A percentile compares a stretch with the other conserved stretches of the same genome.
phyloP scores from a whole-genome alignment of 2,888 invertebrate species.

The Amblyjoppa proteus region DNA sequence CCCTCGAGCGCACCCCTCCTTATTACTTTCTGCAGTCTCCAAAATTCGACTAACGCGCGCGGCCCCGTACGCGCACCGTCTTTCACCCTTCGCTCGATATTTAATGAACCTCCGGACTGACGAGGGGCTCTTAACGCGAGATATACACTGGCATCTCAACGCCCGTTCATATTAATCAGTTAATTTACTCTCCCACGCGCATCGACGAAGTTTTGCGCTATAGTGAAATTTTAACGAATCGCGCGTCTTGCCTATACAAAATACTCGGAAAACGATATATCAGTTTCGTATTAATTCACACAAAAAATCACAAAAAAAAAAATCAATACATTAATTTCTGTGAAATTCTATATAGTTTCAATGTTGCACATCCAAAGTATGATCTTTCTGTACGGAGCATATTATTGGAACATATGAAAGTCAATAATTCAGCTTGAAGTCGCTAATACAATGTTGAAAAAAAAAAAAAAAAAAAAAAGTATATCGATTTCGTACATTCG shows the following conservation, averaged over 20 bases:
- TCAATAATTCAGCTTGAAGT: not conserved
- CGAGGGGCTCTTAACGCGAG: constrained; percentile 5
- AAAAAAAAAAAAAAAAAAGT: not conserved
- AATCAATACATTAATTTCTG: too few species aligned
- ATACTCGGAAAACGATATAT: not conserved
- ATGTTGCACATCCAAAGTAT: too few species aligned
- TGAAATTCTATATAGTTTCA: too few species aligned
- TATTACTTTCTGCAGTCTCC: constrained; percentile 27
- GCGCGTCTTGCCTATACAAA: not conserved
- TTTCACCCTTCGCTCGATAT: constrained; percentile 23
- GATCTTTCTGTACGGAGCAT: too few species aligned
- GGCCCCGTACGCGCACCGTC: not conserved
- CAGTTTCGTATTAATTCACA: too few species aligned
- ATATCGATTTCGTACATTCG: not conserved
- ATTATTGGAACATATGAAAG: too few species aligned
- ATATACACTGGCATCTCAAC: not conserved
- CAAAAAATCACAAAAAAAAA: too few species aligned
- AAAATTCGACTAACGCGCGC: constrained; percentile 29
- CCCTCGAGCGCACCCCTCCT: constrained; percentile 25
- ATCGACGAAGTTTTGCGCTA: not conserved
- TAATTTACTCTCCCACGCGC: not conserved
- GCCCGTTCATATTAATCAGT: constrained; percentile 11
- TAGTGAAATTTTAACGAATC: not conserved
- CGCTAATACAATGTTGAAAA: not conserved
- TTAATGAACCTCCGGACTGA: constrained; percentile 34